These are phyloP conservation scores for Tetragonisca angustula DNA, from an alignment of 2,888 invertebrate species.

Conservation along the genomic window DNA sequence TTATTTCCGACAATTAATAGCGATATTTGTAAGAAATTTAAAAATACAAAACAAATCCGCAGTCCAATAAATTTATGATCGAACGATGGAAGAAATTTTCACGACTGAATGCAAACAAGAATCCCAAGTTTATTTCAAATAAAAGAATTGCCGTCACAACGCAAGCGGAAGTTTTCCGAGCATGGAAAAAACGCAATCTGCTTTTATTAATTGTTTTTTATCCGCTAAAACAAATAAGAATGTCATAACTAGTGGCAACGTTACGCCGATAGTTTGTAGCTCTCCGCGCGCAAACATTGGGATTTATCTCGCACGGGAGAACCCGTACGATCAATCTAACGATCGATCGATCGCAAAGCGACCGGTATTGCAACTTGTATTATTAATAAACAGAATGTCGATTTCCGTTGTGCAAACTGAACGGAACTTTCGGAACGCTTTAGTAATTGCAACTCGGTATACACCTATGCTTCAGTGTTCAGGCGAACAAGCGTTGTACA, in stretches of 20 bases:
- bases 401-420: constrained; percentile 26
- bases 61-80: no score
- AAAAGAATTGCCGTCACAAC: neutral
- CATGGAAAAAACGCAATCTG: no score
- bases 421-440: constrained; percentile 37
- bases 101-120: no score
- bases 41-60: no score
- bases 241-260: neutral
- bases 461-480: neutral
- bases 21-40: no score
- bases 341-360: neutral
- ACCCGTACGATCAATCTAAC: neutral
- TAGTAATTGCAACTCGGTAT: constrained; percentile 25
- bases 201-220: no score
- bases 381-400: constrained; percentile 45
- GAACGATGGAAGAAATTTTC: no score
- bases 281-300: neutral
- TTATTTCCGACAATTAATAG: no score
- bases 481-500: constrained; percentile 21
- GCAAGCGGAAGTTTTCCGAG: no score
- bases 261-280: neutral
- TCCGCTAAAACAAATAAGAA: neutral
- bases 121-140: no score
- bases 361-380: constrained; percentile 14
- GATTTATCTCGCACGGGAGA: neutral